Percentiles rank a stretch among this genome's conserved stretches.
Conservation (phyloP, 2,113 vertebrate genomes). For the Suncus etruscus region DNA sequence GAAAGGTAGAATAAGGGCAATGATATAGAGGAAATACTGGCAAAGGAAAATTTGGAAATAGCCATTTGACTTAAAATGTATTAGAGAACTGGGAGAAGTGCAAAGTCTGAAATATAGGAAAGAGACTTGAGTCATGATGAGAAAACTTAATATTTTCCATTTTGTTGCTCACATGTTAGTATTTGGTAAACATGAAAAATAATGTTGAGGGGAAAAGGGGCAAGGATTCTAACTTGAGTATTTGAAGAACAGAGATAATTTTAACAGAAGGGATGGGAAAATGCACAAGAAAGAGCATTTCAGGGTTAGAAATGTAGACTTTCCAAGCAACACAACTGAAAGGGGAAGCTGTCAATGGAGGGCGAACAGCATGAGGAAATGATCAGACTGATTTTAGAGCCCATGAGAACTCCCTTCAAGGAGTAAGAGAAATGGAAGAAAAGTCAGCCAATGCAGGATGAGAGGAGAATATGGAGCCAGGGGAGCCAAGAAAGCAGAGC, state of each 20-base stretch:
- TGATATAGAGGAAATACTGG: background rate
- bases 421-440: background rate
- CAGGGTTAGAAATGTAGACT: background rate
- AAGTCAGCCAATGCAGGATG: background rate
- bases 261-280: background rate
- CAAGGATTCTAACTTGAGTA: background rate
- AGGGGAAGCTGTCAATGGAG: background rate
- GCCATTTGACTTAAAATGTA: constrained; percentile 16
- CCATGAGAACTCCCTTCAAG: background rate
- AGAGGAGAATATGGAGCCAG: background rate
- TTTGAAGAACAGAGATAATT: background rate
- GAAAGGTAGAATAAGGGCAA: background rate
- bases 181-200: background rate
- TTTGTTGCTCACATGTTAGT: background rate
- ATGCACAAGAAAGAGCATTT: background rate
- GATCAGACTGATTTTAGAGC: background rate
- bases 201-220: background rate
- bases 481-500: background rate
- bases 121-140: background rate
- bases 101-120: background rate
- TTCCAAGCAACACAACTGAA: background rate
- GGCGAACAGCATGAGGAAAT: background rate
- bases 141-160: background rate
- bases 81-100: background rate
- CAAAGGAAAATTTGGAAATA: constrained; percentile 20